These are phyloP conservation scores for Mesocricetus auratus DNA, from an alignment of 2,113 vertebrate species.

Conservation along the genomic window DNA sequence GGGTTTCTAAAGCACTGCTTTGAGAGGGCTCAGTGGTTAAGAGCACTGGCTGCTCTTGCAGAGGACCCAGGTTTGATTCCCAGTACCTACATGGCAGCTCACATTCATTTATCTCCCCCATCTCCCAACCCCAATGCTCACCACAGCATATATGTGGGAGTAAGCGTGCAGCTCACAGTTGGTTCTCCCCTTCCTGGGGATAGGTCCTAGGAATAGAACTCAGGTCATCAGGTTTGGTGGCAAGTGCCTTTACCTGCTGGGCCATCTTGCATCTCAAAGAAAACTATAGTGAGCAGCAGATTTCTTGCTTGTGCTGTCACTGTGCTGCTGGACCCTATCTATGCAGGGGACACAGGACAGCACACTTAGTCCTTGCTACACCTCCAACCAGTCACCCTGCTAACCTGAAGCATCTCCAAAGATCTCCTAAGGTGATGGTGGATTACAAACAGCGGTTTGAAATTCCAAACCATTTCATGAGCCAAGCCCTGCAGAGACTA, in stretches of 20 bases:
- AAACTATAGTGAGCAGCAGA: neutral
- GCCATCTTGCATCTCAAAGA: neutral
- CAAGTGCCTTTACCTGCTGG: neutral
- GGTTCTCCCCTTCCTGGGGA: neutral
- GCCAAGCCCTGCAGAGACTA: neutral
- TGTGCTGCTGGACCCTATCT: neutral
- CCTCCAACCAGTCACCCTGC: neutral
- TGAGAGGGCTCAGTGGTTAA: neutral
- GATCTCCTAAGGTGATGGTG: neutral
- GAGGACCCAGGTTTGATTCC: neutral
- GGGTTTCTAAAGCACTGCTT: neutral
- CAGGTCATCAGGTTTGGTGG: neutral
- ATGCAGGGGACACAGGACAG: neutral
- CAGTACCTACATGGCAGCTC: neutral
- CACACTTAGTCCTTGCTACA: too few species aligned
- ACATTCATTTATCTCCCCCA: neutral
- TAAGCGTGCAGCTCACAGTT: neutral
- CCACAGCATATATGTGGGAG: neutral
- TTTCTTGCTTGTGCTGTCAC: neutral
- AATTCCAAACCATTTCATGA: neutral
- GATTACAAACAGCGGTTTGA: neutral
- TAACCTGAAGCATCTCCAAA: neutral
- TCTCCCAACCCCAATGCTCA: neutral
- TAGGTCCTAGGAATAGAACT: neutral
- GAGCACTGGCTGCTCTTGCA: neutral